Evolutionary conservation across 1,140 invertebrate genomes (phyloP), one percentile per base, ranked within the genome.

Genomic region (Heliconius eleuchia): DNA sequence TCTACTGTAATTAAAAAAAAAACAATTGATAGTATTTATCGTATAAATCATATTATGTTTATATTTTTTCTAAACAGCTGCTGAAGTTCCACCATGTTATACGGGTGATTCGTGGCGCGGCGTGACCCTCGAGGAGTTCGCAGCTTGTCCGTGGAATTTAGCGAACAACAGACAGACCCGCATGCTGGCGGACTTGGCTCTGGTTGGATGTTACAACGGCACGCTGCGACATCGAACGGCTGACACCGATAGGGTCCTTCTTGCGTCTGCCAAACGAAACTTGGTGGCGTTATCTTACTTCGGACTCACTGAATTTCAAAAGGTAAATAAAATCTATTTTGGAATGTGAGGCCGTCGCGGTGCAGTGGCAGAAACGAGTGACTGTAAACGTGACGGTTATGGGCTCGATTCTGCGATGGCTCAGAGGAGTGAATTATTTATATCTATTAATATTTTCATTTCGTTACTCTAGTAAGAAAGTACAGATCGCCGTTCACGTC

Each of bases 161-260:
- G 99, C 99, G 18, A 97, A 97, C 85, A 99, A 99, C 95, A 96
- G 99, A 78, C 99, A 99, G 95, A 99, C 99, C 1, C 95, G 99
- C 85, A 99, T 99, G 99, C 92, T 99, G 80, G 98, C 99, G 52
- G 98, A 99, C 95, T 95, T 99, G 80, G 97, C 97, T 76, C 95
- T 99, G 71, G 97, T 99, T 27, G 98, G 98, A 75, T 99, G 99
- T 94, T 99, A 99, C 95, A 98, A 99, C 93, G 97, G 96, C 55
- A 97, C 96, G 27, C 96, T 97, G 66, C 95, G 97, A 72, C 97
- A 99, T 90, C 94, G 96, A 73, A 96, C 98, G 23, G 96, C 99
- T 95, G 95, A 99, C 80, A 96, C 97, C 52, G 99, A 98, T 94
- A 98, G 99, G 39, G 96, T 98, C 57, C 97, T 99, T 95, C 95